Evolutionary conservation across 2,797 vertebrate genomes (phyloP).

Genomic region (Toxotes lorentzi): DNA sequence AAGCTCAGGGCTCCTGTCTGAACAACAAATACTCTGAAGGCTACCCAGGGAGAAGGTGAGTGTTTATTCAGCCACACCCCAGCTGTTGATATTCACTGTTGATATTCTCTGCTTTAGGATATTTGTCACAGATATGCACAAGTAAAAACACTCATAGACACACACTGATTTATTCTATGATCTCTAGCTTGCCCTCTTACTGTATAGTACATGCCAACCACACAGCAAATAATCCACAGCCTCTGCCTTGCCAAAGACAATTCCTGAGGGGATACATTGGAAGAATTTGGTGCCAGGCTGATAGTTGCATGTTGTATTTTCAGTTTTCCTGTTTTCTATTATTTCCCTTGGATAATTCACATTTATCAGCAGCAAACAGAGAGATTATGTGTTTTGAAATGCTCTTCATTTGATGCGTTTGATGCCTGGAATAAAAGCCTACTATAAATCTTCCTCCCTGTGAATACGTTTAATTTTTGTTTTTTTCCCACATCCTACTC

Average conservation of each 20-base stretch:
- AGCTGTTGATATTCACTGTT: slow-evolving; percentile 41
- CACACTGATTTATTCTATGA: slow-evolving; percentile 28
- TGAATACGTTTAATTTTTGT: slow-evolving; percentile 31
- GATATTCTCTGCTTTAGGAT: slow-evolving; percentile 55
- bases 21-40: slow-evolving; percentile 99
- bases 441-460: slow-evolving; percentile 45
- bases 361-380: slow-evolving; percentile 61
- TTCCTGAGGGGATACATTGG: slow-evolving; percentile 46
- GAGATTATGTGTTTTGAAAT: slow-evolving; percentile 48
- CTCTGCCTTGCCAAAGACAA: slow-evolving; percentile 31
- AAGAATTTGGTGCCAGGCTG: slow-evolving; percentile 43
- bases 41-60: slow-evolving; percentile 95
- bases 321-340: slow-evolving; percentile 46
- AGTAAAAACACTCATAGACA: slow-evolving; percentile 1
- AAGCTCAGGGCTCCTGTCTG: slow-evolving; percentile 95
- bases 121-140: slow-evolving; percentile 34
- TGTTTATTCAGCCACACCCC: slow-evolving; percentile 45
- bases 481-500: slow-evolving; percentile 12
- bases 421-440: slow-evolving; percentile 51
- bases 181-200: slow-evolving; percentile 5
- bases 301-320: slow-evolving; percentile 41
- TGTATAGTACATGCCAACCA: slow-evolving; percentile 38
- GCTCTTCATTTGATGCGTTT: slow-evolving; percentile 54
- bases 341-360: slow-evolving; percentile 46
- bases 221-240: slow-evolving; percentile 53